Percentiles rank a stretch among this genome's conserved stretches.
Evolutionary conservation across 2,113 vertebrate genomes (phyloP).

Genomic region (Malurus alboscapulatus): DNA sequence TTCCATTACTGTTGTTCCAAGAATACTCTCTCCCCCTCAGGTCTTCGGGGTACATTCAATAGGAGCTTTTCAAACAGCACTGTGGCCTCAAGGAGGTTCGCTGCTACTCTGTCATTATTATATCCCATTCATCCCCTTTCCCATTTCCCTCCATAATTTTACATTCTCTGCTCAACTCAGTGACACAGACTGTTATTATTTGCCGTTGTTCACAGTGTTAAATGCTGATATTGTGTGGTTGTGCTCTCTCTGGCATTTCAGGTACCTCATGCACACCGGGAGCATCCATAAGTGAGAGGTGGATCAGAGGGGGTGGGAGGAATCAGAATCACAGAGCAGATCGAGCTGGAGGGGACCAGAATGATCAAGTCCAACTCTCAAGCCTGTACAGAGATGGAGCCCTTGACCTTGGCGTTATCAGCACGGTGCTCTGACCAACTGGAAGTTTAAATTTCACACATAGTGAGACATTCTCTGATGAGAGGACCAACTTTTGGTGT

Average conservation of each 20-base stretch:
- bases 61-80: not conserved
- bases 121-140: not conserved
- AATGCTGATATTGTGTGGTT: not conserved
- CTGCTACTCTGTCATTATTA: not conserved
- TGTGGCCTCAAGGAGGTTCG: not conserved
- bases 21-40: not conserved
- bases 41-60: not conserved
- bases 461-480: not conserved
- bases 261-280: not conserved
- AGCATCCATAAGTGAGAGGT: fast-evolving
- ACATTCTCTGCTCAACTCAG: not conserved
- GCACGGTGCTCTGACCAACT: not conserved
- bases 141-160: not conserved
- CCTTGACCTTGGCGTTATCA: conserved; percentile 39
- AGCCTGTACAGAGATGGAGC: conserved; percentile 33
- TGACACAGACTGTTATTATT: not conserved
- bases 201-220: not conserved
- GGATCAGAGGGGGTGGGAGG: fast-evolving
- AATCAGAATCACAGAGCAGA: fast-evolving
- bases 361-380: not conserved
- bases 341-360: not conserved
- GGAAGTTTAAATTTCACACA: not conserved
- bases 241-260: not conserved
- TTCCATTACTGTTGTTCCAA: not conserved
- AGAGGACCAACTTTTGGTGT: not conserved